Conservation (phyloP, 1,140 invertebrate genomes). For the Zaprionus inermis region DNA sequence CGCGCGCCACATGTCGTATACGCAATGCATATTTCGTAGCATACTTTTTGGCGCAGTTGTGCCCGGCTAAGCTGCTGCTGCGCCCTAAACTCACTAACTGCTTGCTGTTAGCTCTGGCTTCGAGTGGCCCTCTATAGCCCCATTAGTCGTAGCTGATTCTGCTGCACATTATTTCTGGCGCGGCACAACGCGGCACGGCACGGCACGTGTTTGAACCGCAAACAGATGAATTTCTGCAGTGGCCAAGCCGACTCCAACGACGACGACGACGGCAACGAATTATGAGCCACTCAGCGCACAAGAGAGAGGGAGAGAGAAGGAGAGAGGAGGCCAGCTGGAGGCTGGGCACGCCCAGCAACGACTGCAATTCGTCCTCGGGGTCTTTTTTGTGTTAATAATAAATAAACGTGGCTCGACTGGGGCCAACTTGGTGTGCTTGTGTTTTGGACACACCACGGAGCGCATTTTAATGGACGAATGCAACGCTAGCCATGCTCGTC, state of each 20-base stretch:
- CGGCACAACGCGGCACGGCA: not conserved
- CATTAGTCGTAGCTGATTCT: slow-evolving; percentile 70
- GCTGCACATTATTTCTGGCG: slow-evolving; percentile 71
- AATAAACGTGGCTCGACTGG: slow-evolving; percentile 67
- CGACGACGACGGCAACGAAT: slow-evolving; percentile 58
- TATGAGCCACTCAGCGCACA: slow-evolving; percentile 73
- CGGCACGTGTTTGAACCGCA: slow-evolving; percentile 75
- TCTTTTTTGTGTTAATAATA: slow-evolving; percentile 82
- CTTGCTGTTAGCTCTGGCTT: not conserved
- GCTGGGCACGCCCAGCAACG: slow-evolving; percentile 32
- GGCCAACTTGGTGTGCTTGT: slow-evolving; percentile 50
- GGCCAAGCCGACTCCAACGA: slow-evolving; percentile 40
- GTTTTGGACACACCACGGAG: slow-evolving; percentile 73
- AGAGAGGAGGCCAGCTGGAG: slow-evolving; percentile 20
- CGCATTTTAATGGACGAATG: slow-evolving; percentile 81
- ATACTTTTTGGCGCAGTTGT: slow-evolving; percentile 29
- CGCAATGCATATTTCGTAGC: slow-evolving; percentile 16
- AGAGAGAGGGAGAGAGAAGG: not conserved
- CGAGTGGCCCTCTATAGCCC: slow-evolving; percentile 29
- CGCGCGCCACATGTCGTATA: slow-evolving; percentile 12
- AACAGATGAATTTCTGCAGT: slow-evolving; percentile 80
- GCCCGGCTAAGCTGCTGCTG: too few species aligned
- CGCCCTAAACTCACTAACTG: not conserved
- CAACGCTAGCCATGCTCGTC: slow-evolving; percentile 42
- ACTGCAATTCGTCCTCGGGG: slow-evolving; percentile 78